Base-by-base conservation (phyloP, 1,140 invertebrate genomes). In the Drosophila busckii region DNA sequence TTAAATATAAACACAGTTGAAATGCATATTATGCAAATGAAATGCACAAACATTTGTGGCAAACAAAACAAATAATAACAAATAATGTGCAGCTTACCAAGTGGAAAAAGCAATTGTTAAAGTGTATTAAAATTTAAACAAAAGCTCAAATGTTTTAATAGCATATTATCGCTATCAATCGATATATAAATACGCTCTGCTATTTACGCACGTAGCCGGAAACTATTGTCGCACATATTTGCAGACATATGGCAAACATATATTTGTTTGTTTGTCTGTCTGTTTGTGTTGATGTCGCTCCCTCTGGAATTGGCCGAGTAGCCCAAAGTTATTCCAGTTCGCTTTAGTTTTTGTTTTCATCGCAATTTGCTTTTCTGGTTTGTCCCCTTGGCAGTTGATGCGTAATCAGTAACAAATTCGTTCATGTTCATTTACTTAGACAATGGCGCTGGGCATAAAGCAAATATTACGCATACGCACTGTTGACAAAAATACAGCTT, bases 321-420 rank as follows among this genome's bases (percentile, higher is more conserved):
- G 54, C 70, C 65, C 28, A 32, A 45, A 45, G 49, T 28, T 45
- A 32, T 56, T n/a, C n/a, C 52, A 59, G 76, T 75, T 73, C 69
- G 38, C 68, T 66, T n/a, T 75, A 46, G 50, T 29, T 42, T 53
- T 48, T 37, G 38, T 50, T 16, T 20, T 16, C 15, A 9, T 23
- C 12, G 5, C 5, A 9, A 35, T 32, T 34, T 48, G 20, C 3
- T 35, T 35, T 29, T 46, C 17, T 22, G 9, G 10, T 16, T 34
- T 20, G 31, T 26, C 25, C 62, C 63, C 40, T 44, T 60, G 71
- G 52, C 63, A 71, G 52, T 80, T 80, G 73, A 60, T 67, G 68
- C 49, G 68, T 78, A 80, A 78, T 78, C 73, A 78, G 73, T 60
- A 44, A 54, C 45, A 64, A 73, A 80, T 60, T 62, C 64, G 60